Evolutionary conservation across 1,140 invertebrate genomes (phyloP).

Genomic region (Euwallacea similis): DNA sequence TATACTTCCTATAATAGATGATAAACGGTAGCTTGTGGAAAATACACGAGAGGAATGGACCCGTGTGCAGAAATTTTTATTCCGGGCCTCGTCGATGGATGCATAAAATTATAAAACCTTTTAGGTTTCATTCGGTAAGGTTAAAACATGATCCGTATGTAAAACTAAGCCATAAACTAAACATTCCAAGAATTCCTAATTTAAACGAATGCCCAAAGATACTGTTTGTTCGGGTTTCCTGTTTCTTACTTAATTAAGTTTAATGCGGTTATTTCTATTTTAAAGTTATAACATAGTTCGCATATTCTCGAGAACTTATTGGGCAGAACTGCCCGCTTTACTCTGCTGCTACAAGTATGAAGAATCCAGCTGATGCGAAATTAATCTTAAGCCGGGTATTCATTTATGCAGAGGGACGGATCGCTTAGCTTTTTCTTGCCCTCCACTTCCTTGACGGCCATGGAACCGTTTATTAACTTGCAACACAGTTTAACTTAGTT

Average conservation of each 20-base stretch:
- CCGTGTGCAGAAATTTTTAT: constrained; percentile 12
- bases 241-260: constrained; percentile 36
- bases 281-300: constrained; percentile 34
- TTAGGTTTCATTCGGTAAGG: too few relatives aligned
- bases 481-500: too few relatives aligned
- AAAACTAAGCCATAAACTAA: too few relatives aligned
- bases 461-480: too few relatives aligned
- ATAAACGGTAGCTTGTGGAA: constrained; percentile 46
- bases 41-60: constrained; percentile 22
- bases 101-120: too few relatives aligned
- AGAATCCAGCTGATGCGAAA: constrained; percentile 34
- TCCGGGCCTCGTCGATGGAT: too few relatives aligned
- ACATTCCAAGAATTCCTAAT: constrained; percentile 7
- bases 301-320: constrained; percentile 34
- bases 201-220: constrained; percentile 18
- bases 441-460: too few relatives aligned
- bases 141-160: too few relatives aligned
- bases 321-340: constrained; percentile 20
- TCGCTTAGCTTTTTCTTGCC: constrained; percentile 23
- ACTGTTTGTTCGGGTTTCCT: constrained; percentile 19
- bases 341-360: constrained; percentile 23
- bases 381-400: constrained; percentile 33
- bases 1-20: constrained; percentile 50
- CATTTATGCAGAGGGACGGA: constrained; percentile 29
- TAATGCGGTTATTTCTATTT: constrained; percentile 37